phyloP scores from a whole-genome alignment of 2,113 vertebrate genomes.

The Cottus gobio region DNA sequence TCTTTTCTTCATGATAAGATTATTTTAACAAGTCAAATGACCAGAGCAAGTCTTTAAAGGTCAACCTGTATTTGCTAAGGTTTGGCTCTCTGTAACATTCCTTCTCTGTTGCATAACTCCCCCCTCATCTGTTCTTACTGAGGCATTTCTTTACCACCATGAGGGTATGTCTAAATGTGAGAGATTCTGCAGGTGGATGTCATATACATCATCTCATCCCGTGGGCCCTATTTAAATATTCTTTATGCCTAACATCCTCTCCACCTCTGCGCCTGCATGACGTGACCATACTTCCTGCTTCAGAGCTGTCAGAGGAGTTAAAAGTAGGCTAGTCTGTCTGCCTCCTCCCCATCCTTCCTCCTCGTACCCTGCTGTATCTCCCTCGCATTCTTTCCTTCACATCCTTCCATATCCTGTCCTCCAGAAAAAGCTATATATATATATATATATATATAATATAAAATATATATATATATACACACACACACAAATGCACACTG shows the following conservation, averaged over 20 bases:
- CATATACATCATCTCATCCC: slow-evolving; percentile 8
- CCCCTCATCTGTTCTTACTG: not conserved
- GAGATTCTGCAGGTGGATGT: slow-evolving; percentile 22
- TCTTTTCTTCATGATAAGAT: slow-evolving; percentile 14
- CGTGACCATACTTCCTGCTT: slow-evolving; percentile 33
- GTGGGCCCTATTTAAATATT: not conserved
- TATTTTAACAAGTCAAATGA: not conserved
- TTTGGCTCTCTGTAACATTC: slow-evolving; percentile 30
- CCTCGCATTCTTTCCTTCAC: slow-evolving; percentile 46
- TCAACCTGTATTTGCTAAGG: not conserved
- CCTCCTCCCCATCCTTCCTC: slow-evolving; percentile 65
- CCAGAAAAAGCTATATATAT: slow-evolving; percentile 9
- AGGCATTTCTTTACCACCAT: not conserved
- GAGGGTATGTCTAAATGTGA: not conserved
- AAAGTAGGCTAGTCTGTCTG: slow-evolving; percentile 10
- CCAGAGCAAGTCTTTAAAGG: not conserved
- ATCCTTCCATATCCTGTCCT: slow-evolving; percentile 52
- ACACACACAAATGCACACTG: not conserved
- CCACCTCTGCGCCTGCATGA: not conserved
- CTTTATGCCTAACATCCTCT: slow-evolving; percentile 1
- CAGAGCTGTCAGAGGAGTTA: slow-evolving; percentile 5
- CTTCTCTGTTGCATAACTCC: not conserved
- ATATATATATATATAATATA: too few relatives aligned
- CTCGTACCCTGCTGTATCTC: slow-evolving; percentile 33
- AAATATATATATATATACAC: not conserved